A percentile compares a stretch with the other conserved stretches of the same genome.
These are phyloP conservation scores for Pygmarrhopalites habei DNA, from an alignment of 1,140 invertebrate genomes.

Conservation along the genomic window DNA sequence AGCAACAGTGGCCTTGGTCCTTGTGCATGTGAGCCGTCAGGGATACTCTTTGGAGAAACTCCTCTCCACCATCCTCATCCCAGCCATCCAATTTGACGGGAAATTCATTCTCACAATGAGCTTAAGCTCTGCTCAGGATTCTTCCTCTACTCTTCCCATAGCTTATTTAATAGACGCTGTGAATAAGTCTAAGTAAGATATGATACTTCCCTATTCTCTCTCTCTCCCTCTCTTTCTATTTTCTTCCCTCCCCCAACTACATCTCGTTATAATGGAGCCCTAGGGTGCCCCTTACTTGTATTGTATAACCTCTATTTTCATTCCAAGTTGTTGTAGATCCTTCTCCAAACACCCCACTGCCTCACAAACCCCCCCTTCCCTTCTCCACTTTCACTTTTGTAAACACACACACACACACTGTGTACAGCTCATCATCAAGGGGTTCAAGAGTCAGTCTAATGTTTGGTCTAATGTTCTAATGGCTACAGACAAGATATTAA, in stretches of 20 bases:
- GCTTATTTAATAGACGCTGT: background rate
- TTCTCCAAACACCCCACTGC: no score
- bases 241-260: background rate
- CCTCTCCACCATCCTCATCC: background rate
- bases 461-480: no score
- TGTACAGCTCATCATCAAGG: no score
- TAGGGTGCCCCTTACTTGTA: slow-evolving; percentile 1
- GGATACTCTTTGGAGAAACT: background rate
- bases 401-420: no score
- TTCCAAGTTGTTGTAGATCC: no score
- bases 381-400: no score
- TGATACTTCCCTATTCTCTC: background rate
- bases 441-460: no score
- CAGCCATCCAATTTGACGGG: background rate
- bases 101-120: background rate
- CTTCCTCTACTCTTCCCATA: background rate
- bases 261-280: slow-evolving; percentile 4
- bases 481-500: no score
- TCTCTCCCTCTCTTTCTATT: background rate
- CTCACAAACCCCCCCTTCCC: no score
- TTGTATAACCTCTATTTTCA: no score
- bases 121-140: background rate
- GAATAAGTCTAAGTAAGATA: slow-evolving; percentile 8
- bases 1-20: background rate
- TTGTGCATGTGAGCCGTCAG: background rate